Conservation (phyloP, 2,888 invertebrate genomes). For the Polyommatus icarus region DNA sequence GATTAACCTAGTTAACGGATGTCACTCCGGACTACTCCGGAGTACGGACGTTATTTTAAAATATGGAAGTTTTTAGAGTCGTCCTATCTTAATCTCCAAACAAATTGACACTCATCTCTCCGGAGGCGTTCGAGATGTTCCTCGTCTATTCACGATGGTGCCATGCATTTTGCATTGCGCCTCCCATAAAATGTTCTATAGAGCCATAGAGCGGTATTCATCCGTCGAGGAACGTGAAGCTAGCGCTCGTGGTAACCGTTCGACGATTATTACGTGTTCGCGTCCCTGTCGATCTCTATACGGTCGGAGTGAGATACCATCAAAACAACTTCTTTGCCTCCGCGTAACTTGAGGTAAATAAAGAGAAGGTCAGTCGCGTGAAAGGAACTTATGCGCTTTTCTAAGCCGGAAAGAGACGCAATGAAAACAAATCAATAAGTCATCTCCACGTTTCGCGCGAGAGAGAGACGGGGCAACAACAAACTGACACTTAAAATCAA, state of each 20-base stretch:
- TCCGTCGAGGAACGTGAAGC: slow-evolving; percentile 20
- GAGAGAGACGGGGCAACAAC: slow-evolving; percentile 76
- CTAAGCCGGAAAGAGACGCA: slow-evolving; percentile 72
- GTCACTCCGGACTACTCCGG: not conserved
- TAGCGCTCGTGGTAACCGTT: slow-evolving; percentile 25
- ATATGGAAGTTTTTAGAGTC: not conserved
- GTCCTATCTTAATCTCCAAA: not conserved
- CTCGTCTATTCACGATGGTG: slow-evolving; percentile 34
- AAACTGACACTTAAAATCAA: slow-evolving; percentile 75
- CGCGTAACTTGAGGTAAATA: slow-evolving; percentile 66
- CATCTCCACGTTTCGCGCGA: slow-evolving; percentile 67
- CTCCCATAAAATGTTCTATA: slow-evolving; percentile 25
- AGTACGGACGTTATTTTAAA: not conserved
- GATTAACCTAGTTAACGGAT: slow-evolving; percentile 6
- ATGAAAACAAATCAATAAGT: slow-evolving; percentile 81
- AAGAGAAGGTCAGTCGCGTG: slow-evolving; percentile 71
- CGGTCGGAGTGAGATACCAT: slow-evolving; percentile 72
- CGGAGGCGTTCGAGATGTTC: not conserved
- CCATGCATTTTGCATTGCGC: slow-evolving; percentile 25
- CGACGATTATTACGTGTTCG: slow-evolving; percentile 44
- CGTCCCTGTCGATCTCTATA: slow-evolving; percentile 62
- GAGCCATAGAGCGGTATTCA: slow-evolving; percentile 36
- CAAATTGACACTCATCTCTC: not conserved
- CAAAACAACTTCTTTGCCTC: slow-evolving; percentile 67
- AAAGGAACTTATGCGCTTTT: slow-evolving; percentile 60